Evolutionary conservation across 2,888 invertebrate genomes (phyloP).

Genomic region (Mimachlamys varia): DNA sequence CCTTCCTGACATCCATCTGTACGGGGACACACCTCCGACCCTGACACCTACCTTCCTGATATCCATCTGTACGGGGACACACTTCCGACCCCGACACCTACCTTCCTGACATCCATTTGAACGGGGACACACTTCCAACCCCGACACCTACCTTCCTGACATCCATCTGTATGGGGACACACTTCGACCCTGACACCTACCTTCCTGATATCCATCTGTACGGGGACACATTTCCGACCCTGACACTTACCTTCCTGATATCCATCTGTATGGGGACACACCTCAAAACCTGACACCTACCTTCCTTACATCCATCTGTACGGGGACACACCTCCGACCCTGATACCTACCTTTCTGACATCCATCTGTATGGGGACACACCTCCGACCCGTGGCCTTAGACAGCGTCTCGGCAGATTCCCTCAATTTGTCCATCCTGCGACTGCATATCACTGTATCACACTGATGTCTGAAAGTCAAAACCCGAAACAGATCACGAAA

Average conservation of each 20-base stretch:
- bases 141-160: conserved; percentile 77
- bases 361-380: conserved; percentile 77
- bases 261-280: conserved; percentile 78
- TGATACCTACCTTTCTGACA: conserved; percentile 76
- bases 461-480: conserved; percentile 75
- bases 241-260: conserved; percentile 76
- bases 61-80: conserved; percentile 78
- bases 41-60: conserved; percentile 75
- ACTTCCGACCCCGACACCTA: too few relatives aligned
- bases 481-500: too few relatives aligned
- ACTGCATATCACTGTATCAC: conserved; percentile 78
- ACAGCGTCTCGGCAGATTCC: conserved; percentile 71
- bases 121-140: too few relatives aligned
- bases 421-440: conserved; percentile 71
- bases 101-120: conserved; percentile 79
- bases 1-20: conserved; percentile 79
- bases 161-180: conserved; percentile 76
- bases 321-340: too few relatives aligned
- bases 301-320: conserved; percentile 79
- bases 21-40: conserved; percentile 49
- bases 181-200: conserved; percentile 73
- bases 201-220: conserved; percentile 78
- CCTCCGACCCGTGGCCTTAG: conserved; percentile 71
- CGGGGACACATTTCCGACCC: too few relatives aligned
- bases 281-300: conserved; percentile 67